Percentiles rank a stretch among this genome's conserved stretches.
phyloP scores from a whole-genome alignment of 1,140 invertebrate species.

The Nebria ingens region DNA sequence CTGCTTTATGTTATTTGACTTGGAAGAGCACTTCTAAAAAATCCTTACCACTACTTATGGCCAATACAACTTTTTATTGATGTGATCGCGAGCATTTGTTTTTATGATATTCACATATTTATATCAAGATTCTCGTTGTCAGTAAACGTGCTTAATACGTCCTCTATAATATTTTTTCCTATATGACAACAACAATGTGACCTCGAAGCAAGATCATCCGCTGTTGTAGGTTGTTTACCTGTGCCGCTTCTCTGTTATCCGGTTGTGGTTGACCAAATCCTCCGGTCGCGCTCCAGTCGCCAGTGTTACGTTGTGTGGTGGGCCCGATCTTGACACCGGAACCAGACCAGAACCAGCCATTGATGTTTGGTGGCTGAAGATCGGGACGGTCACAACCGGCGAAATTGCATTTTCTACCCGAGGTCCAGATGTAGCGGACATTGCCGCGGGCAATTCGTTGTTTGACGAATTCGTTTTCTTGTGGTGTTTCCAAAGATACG shows the following conservation, averaged over 20 bases:
- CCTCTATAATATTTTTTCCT: too few species aligned
- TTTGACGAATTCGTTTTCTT: conserved; percentile 84
- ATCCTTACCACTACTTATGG: too few species aligned
- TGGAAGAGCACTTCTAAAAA: too few species aligned
- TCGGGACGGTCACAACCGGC: conserved; percentile 80
- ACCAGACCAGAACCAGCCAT: conserved; percentile 91
- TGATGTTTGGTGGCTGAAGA: conserved; percentile 76
- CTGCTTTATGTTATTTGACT: too few species aligned
- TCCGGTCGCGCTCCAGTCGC: conserved; percentile 79
- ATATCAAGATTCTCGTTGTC: too few species aligned
- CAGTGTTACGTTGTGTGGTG: conserved; percentile 74
- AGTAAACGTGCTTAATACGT: too few species aligned
- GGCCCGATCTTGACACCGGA: conserved; percentile 81
- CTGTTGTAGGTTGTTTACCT: conserved; percentile 42
- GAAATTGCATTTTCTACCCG: conserved; percentile 84
- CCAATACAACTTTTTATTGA: too few species aligned
- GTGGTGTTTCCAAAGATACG: conserved; percentile 79
- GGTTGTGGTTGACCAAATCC: conserved; percentile 77
- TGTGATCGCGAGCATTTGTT: too few species aligned
- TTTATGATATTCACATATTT: too few species aligned
- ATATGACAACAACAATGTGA: too few species aligned
- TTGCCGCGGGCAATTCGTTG: conserved; percentile 65
- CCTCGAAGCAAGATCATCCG: too few species aligned
- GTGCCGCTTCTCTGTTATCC: conserved; percentile 80
- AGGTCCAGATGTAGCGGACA: conserved; percentile 78